A percentile compares a stretch with the other conserved stretches of the same genome.
phyloP scores from a whole-genome alignment of 2,113 vertebrate genomes.

The Tretioscincus oriximinensis region DNA sequence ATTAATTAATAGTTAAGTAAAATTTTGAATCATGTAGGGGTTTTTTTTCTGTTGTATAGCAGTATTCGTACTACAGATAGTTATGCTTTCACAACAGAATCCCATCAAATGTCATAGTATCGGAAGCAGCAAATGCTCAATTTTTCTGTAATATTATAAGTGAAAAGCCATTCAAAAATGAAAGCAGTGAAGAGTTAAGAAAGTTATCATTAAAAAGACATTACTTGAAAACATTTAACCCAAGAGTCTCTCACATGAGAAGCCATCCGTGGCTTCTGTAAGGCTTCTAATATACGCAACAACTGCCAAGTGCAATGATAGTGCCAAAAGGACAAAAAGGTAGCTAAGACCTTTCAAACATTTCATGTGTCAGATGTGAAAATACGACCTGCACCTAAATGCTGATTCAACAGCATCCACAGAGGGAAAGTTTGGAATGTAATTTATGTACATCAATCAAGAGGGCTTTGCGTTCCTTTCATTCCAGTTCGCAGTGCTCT shows the following conservation, averaged over 20 bases:
- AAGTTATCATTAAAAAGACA: neutral
- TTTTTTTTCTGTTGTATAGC: too few species aligned
- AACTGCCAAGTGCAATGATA: neutral
- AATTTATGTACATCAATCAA: neutral
- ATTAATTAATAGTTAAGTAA: too few species aligned
- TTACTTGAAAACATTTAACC: neutral
- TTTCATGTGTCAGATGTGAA: neutral
- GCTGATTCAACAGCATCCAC: neutral
- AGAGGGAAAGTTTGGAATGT: neutral
- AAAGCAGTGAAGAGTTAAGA: neutral
- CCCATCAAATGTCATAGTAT: neutral
- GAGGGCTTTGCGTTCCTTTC: neutral
- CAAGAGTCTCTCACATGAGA: neutral
- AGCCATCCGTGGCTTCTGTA: neutral
- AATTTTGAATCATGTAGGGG: too few species aligned
- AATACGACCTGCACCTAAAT: neutral
- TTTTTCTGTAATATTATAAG: neutral
- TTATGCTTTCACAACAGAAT: neutral
- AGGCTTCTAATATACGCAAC: neutral
- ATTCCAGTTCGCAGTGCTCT: neutral
- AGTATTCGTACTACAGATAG: neutral
- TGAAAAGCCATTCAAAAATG: neutral
- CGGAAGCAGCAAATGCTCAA: neutral
- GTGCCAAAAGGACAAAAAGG: neutral
- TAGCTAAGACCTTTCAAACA: neutral